Evolutionary conservation across 2,797 vertebrate species (phyloP).

Genomic region (Coreius guichenoti): DNA sequence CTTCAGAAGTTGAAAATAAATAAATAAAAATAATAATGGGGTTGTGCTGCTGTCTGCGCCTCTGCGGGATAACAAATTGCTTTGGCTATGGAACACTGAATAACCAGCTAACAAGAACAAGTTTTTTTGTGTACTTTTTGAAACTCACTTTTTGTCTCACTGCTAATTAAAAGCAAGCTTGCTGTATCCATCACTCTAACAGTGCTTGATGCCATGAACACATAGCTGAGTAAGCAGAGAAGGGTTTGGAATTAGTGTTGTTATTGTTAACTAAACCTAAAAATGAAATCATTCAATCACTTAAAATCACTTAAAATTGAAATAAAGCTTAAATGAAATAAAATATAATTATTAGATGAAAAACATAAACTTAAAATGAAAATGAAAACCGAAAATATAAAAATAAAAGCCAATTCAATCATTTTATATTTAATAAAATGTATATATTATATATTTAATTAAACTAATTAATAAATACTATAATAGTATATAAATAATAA

Average conservation of each 20-base stretch:
- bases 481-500: too few relatives aligned
- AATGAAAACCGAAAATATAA: background rate
- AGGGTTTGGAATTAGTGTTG: background rate
- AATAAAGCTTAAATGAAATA: background rate
- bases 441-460: too few relatives aligned
- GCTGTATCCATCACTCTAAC: background rate
- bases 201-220: background rate
- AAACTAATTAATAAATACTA: too few relatives aligned
- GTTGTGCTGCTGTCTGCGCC: conserved; percentile 40
- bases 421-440: too few relatives aligned
- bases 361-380: background rate
- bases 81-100: conserved; percentile 35
- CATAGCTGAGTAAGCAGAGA: background rate
- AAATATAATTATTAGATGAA: background rate
- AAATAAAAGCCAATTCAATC: background rate
- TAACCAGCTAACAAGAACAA: conserved; percentile 21
- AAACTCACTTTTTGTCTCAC: background rate
- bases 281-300: background rate
- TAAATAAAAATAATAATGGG: conserved; percentile 24
- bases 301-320: background rate
- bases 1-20: conserved; percentile 55
- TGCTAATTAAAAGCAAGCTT: background rate
- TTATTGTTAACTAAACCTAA: background rate
- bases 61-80: conserved; percentile 29
- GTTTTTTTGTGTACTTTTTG: conserved; percentile 7